Percentiles rank a stretch among this genome's conserved stretches.
These are phyloP conservation scores for Oncorhynchus masou DNA, from an alignment of 2,113 vertebrate species.

Conservation along the genomic window DNA sequence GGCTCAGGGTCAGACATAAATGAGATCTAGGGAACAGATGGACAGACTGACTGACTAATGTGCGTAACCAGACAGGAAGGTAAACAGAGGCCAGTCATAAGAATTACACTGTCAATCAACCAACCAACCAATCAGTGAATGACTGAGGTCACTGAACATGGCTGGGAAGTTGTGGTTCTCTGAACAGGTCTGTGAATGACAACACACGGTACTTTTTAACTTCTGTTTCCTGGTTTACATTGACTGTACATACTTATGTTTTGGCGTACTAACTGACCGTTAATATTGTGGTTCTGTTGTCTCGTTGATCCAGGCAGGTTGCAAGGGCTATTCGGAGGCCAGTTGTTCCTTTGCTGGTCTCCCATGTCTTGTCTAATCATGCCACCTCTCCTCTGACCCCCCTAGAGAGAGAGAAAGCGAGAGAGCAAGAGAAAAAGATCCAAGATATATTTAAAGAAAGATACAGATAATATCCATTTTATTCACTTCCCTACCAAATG, in stretches of 20 bases:
- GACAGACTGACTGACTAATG: too few species aligned
- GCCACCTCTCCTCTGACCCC: slow-evolving; percentile 39
- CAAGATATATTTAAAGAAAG: neutral
- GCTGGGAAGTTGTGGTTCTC: too few species aligned
- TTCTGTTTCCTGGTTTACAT: too few species aligned
- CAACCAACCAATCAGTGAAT: too few species aligned
- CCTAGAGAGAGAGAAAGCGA: slow-evolving; percentile 3
- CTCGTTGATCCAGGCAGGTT: slow-evolving; percentile 26
- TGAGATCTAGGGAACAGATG: too few species aligned
- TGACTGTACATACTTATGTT: too few species aligned
- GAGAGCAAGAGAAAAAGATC: neutral
- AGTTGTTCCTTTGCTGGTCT: slow-evolving; percentile 33
- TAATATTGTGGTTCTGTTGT: slow-evolving; percentile 33
- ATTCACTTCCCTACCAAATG: neutral
- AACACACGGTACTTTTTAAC: too few species aligned
- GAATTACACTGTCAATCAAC: too few species aligned
- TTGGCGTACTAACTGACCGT: slow-evolving; percentile 30
- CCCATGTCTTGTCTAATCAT: slow-evolving; percentile 12
- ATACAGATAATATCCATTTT: neutral
- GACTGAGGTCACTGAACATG: too few species aligned
- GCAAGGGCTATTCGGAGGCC: slow-evolving; percentile 4
- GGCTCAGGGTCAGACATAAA: neutral
- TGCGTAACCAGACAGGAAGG: too few species aligned
- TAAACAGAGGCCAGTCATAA: too few species aligned
- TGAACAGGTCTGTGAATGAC: too few species aligned